Percentiles rank a stretch among this genome's conserved stretches.
These are phyloP conservation scores for Lagorchestes hirsutus DNA, from an alignment of 2,797 vertebrate genomes.

Conservation along the genomic window DNA sequence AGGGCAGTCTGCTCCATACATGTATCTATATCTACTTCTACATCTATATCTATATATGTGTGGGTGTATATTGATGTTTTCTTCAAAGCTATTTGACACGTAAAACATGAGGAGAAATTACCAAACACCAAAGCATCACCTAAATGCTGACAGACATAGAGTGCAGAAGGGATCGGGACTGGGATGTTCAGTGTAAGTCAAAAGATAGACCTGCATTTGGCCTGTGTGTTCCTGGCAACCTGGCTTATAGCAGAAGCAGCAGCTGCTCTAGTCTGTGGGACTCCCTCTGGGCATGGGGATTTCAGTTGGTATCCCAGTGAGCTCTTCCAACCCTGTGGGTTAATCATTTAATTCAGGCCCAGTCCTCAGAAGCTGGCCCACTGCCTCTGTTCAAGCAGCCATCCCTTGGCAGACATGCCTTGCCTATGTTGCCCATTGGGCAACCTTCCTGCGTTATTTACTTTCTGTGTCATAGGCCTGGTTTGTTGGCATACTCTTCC, in stretches of 20 bases:
- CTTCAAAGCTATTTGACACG: not conserved
- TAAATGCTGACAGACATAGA: not conserved
- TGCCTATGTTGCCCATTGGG: conserved; percentile 44
- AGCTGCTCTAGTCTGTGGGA: conserved; percentile 50
- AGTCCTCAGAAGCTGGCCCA: conserved; percentile 36
- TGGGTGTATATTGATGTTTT: not conserved
- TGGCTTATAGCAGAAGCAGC: conserved; percentile 38
- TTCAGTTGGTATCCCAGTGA: conserved; percentile 30
- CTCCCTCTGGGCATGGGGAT: not conserved
- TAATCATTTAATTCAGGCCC: conserved; percentile 63
- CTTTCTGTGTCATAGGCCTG: not conserved
- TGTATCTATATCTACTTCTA: too few species aligned
- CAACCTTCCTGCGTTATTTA: conserved; percentile 45
- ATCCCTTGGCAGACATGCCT: conserved; percentile 49
- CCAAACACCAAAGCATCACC: not conserved
- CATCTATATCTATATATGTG: too few species aligned
- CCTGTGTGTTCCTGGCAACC: not conserved
- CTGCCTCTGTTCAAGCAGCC: conserved; percentile 50
- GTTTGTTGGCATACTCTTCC: conserved; percentile 9
- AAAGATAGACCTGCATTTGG: conserved; percentile 24
- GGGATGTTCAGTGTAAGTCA: conserved; percentile 24
- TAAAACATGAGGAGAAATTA: conserved; percentile 2
- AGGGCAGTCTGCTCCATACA: not conserved
- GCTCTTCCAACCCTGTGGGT: conserved; percentile 44
- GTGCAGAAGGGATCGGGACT: not conserved